A percentile compares a stretch with the other conserved stretches of the same genome.
These are phyloP conservation scores for Micrasema longulum DNA, from an alignment of 1,140 invertebrate species.

Conservation along the genomic window DNA sequence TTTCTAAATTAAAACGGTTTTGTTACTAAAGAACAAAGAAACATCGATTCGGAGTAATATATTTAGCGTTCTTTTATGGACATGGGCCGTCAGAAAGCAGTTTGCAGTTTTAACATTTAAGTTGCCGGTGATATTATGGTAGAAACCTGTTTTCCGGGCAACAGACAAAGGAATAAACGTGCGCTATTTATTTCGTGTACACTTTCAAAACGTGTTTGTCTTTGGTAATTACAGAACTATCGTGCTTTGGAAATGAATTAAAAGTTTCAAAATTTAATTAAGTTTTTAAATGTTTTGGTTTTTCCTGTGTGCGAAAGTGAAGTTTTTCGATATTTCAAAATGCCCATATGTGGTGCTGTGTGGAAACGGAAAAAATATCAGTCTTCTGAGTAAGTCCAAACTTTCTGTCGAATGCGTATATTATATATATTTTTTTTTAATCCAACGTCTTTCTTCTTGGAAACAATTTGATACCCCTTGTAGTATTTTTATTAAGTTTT, in stretches of 20 bases:
- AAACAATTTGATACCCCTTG: too few species aligned
- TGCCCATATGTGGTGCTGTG: constrained; percentile 19
- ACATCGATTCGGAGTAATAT: not conserved
- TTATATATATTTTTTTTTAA: too few species aligned
- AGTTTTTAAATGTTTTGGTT: constrained; percentile 5
- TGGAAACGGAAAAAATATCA: constrained; percentile 24
- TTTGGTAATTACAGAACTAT: not conserved
- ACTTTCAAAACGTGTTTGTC: constrained; percentile 17
- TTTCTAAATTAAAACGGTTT: not conserved
- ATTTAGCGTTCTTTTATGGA: constrained; percentile 12
- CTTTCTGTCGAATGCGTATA: not conserved
- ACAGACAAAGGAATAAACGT: constrained; percentile 25
- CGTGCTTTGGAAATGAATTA: too few species aligned
- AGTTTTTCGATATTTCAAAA: not conserved
- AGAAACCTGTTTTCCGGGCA: constrained; percentile 10
- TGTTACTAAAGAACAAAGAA: not conserved
- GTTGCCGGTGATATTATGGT: not conserved
- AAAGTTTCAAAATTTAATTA: not conserved
- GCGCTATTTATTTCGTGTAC: constrained; percentile 12
- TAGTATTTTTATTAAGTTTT: too few species aligned
- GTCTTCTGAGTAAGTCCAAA: constrained; percentile 1
- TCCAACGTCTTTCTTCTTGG: too few species aligned
- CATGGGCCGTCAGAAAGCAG: constrained; percentile 10
- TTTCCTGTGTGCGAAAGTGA: not conserved
- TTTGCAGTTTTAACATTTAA: constrained; percentile 15